Base-by-base conservation (phyloP, 2,888 invertebrate genomes). In the Frankliniella intonsa region DNA sequence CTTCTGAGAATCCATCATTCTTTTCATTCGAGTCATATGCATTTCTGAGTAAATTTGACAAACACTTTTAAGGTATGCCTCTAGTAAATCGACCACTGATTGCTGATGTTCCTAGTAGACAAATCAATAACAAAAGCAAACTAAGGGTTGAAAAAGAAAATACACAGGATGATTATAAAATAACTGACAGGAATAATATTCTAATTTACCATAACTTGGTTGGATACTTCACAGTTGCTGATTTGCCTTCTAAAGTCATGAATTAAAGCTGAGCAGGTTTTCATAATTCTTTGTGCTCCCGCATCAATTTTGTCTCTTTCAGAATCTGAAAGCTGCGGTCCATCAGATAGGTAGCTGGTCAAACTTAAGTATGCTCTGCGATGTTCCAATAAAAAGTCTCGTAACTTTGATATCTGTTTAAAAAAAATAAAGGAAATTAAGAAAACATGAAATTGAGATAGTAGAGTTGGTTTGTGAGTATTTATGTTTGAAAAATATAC, bases 41-140 rank as follows among this genome's bases (percentile, higher is more conserved):
- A 97, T 93, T 87, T 97, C 95, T 82, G 95, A 93, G 87, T 96
- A 97, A 83, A 96, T 92, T 87, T 94, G 94, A 85, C 96, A 95
- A 0, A 97, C 95, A 83, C 91, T 91, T 88, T 95, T 96, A 84
- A 97, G 89, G 87, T 97, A 97, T 81, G 90, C 90, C 83, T 95
- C 94, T 84, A 97, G 90, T 8, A 96, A 89, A 82, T 93, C 91
- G 65, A 95, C 88, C 3, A 97, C 94, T 80, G 91, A 91, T 84
- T 93, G 92, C 86, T 94, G 92, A 87, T 96, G 97, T 84, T 95
- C 94, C 14, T 76, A 12, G 9, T 25, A 0, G 9, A 76, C 69
- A 76, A 8, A 76, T 12, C 12, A 25, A 76, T 62, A 62, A 14
- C 62, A 10, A 62, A 7, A 62, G 1, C 55, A 62, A 62, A 62